Base-by-base conservation (phyloP, 2,113 vertebrate genomes). In the Caretta caretta region DNA sequence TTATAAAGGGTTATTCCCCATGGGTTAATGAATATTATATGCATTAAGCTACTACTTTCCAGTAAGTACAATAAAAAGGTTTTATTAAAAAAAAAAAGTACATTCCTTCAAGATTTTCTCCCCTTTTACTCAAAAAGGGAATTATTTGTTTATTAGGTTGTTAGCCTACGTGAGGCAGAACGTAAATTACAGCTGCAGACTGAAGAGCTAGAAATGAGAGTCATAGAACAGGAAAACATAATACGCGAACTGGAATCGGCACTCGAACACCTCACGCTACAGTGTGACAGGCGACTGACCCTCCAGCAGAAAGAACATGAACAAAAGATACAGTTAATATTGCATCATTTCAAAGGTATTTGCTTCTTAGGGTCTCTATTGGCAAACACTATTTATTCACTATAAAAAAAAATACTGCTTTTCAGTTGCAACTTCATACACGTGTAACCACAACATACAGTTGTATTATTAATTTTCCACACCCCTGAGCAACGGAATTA, bases 251-350 rank as follows among this genome's bases (percentile, higher is more conserved):
- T 99, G 92, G 98, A 99, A 93, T 98, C 97, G 51, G 97, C 98
- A 46, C 89, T 99, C 94, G 98, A 99, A 93, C 98, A 97, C 6
- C 86, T 99, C 86, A 98, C 96, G 84, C 85, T 99, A 90, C 99
- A 99, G 46, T 98, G 98, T 92, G 99, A 99, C 96, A 98, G 98
- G 75, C 98, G 97, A 92, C 96, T 99, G 84, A 99, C 97, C 4
- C 95, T 99, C 59, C 99, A 99, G 88, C 99, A 98, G 46, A 98
- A 97, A 94, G 98, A 99, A 27, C 98, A 99, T 8, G 99, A 99
- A 86, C 98, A 97, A 96, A 99, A 98, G 97, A 93, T 99, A 83
- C 99, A 99, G 90, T 80, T 99, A 19, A 94, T 99, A 42, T 85
- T 99, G 82, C 96, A 97, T 92, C 93, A 99, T 92, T 98, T 99